Evolutionary conservation across 2,888 invertebrate species (phyloP), one percentile per base, ranked within the genome.

Genomic region (Agonopterix alstromeriana): DNA sequence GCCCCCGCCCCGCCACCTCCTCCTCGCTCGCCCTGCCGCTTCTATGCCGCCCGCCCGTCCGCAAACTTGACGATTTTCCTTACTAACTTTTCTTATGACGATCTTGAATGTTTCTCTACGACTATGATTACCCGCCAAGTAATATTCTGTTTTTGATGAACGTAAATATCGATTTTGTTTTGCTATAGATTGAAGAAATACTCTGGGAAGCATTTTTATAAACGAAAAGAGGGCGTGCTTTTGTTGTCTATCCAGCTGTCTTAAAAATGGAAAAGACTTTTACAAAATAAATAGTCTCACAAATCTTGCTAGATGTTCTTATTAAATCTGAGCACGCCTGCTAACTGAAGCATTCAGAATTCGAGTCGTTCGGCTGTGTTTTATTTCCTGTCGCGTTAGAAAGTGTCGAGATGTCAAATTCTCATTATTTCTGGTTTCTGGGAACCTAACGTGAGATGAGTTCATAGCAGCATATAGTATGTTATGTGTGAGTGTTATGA

Each of bases 31-130:
- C 71, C 81, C 66, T 58, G 60, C 58, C 65, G 58, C 49, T 36
- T 55, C 51, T 55, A 56, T 48, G 53, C 46, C 53, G 54, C 54
- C 60, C 38, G 54, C 61, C 60, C 69, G 56, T 58, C 54, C 59
- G 60, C 67, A 69, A 79, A 82, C 82, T 82, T 81, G 71, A 76
- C 75, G 77, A 70, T 78, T 74, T 73, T 74, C 70, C 69, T 71
- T 64, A 57, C 36, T 63, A 75, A 80, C 76, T 81, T 82, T 80
- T 72, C 66, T 73, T 64, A 70, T 70, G 73, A 71, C 68, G 65
- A 70, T 68, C 67, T 69, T 57, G 64, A 57, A 65, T 72, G 54
- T 51, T 49, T 43, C 48, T 54, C 43, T 12, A 8, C 40, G 14
- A 38, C 10, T 48, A 42, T 45, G 27, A 27, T 27, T 27, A 27